Evolutionary conservation across 92 coral and sea anemone species (phyloP).

Genomic region (Zoanthus solanderi): DNA sequence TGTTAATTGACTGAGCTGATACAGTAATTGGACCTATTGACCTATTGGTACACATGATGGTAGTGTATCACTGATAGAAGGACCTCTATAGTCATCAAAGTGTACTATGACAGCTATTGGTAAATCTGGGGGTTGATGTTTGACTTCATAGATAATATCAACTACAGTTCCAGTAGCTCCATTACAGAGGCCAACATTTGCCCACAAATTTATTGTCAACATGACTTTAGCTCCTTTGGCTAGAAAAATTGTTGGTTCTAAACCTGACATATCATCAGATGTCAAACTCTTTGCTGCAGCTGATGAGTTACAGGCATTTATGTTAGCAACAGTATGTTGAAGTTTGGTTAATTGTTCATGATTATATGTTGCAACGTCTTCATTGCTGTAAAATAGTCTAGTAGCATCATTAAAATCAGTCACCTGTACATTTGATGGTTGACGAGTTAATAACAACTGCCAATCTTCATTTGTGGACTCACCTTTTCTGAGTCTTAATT

Average conservation of each 20-base stretch:
- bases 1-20: background rate
- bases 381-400: slow-evolving; percentile 2
- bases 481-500: too few species aligned
- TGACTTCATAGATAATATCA: slow-evolving; percentile 1
- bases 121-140: background rate
- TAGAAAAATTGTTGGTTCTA: slow-evolving; percentile 1
- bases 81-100: slow-evolving; percentile 7
- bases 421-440: background rate
- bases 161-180: slow-evolving; percentile 2
- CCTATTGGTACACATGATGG: background rate
- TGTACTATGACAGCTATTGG: slow-evolving; percentile 8
- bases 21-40: background rate
- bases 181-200: slow-evolving; percentile 5
- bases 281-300: slow-evolving; percentile 5
- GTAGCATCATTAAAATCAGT: slow-evolving; percentile 2
- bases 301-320: background rate
- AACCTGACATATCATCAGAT: slow-evolving; percentile 9
- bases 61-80: slow-evolving; percentile 6
- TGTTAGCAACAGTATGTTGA: slow-evolving; percentile 3
- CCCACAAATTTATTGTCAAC: background rate
- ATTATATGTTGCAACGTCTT: slow-evolving; percentile 2
- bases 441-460: too few species aligned
- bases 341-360: background rate
- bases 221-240: slow-evolving; percentile 4
- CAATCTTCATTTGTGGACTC: too few species aligned